Evolutionary conservation across 2,113 vertebrate species (phyloP), one percentile per base, ranked within the genome.

Genomic region (Geococcyx californianus): DNA sequence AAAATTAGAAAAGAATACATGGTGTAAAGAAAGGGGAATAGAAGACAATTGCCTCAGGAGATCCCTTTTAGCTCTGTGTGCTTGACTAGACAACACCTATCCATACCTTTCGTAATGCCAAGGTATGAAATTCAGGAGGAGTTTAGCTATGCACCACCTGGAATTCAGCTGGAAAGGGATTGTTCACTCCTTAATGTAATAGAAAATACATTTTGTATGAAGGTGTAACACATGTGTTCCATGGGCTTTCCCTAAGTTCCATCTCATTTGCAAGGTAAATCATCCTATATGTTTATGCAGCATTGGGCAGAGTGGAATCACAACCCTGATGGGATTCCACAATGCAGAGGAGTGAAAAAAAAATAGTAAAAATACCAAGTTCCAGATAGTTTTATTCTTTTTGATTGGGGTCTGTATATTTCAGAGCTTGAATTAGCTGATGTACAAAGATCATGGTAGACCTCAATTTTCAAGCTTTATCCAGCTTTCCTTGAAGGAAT

Each of bases 241-340:
- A 52, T 38, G 54, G 19, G 3, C 5, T 21, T n/a, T 60, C 14
- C 54, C 77, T 64, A 38, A 60, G 10, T 75, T 68, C 26, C 44
- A 84, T 10, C 47, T 72, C 15, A 1, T 16, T 69, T 81, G 25
- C 62, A 79, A n/a, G 38, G 31, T n/a, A 8, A 18, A 36, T 14
- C 16, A 26, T 24, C 1, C 0, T 4, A 5, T 1, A 1, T 17
- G 7, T 34, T 85, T 33, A 17, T 31, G 16, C n/a, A 92, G 38
- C 42, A 19, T 1, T 51, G 20, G 16, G 31, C 11, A 85, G 36
- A 64, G 67, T 2, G 3, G 10, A 33, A 42, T 60, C 55, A 56
- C 29, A 78, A 13, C 3, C 31, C 20, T 44, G 24, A 26, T 25
- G 42, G 58, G 28, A 17, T 40, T 69, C 40, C 74, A 87, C 9